Conservation (phyloP, 2,888 invertebrate species). For the Synanthedon formicaeformis region DNA sequence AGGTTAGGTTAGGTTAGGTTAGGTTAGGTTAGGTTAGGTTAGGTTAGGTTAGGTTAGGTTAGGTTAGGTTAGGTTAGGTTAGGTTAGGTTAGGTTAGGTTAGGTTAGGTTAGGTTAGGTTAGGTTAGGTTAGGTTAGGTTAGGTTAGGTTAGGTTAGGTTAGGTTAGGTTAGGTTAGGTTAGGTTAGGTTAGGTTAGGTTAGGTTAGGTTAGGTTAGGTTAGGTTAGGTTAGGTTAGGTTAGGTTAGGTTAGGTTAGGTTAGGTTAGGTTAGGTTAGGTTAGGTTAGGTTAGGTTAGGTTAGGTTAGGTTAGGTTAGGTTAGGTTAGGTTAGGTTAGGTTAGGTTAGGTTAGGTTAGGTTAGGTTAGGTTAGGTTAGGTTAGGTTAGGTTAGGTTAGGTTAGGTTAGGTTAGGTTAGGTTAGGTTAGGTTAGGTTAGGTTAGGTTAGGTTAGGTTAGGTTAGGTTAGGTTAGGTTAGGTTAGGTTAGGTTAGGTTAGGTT, state of each 20-base stretch:
- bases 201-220: neutral
- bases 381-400: neutral
- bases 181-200: neutral
- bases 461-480: conserved; percentile 1
- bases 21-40: too few species aligned
- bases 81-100: conserved; percentile 4
- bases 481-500: neutral
- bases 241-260: neutral
- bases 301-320: neutral
- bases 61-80: too few species aligned
- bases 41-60: too few species aligned
- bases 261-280: neutral
- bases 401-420: conserved; percentile 1
- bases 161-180: neutral
- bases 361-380: neutral
- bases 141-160: neutral
- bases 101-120: conserved; percentile 4
- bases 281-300: neutral
- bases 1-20: too few species aligned
- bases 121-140: conserved; percentile 3
- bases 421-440: conserved; percentile 1
- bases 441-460: conserved; percentile 1
- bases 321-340: neutral
- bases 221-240: neutral
- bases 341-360: conserved; percentile 1